Conservation (phyloP, 2,888 invertebrate genomes). For the Bruchidius siliquastri region DNA sequence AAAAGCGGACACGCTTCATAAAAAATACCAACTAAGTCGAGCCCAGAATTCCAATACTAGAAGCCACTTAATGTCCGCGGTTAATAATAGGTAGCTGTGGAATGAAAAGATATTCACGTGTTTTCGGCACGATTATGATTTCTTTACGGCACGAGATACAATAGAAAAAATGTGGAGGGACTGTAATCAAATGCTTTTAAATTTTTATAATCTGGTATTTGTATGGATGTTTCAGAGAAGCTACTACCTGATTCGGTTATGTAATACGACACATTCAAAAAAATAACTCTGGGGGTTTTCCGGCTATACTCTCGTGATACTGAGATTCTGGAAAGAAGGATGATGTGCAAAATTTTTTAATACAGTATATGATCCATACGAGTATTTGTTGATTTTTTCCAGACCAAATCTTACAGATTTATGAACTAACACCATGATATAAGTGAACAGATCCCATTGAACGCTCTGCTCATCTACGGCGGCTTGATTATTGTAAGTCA, state of each 20-base stretch:
- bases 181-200: background rate
- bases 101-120: conserved; percentile 10
- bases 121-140: background rate
- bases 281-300: background rate
- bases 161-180: background rate
- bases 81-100: conserved; percentile 18
- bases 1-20: background rate
- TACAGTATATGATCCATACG: no score
- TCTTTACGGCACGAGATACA: background rate
- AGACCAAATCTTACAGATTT: no score
- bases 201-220: background rate
- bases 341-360: no score
- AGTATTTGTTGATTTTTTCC: no score
- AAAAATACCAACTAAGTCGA: background rate
- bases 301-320: background rate
- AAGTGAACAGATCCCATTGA: no score
- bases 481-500: no score
- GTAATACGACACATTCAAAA: background rate
- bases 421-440: no score
- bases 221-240: background rate
- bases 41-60: conserved; percentile 22
- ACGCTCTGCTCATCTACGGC: no score
- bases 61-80: conserved; percentile 20
- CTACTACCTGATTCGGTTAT: background rate
- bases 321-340: no score